phyloP scores from a whole-genome alignment of 2,888 invertebrate genomes.

The Apoderus coryli region DNA sequence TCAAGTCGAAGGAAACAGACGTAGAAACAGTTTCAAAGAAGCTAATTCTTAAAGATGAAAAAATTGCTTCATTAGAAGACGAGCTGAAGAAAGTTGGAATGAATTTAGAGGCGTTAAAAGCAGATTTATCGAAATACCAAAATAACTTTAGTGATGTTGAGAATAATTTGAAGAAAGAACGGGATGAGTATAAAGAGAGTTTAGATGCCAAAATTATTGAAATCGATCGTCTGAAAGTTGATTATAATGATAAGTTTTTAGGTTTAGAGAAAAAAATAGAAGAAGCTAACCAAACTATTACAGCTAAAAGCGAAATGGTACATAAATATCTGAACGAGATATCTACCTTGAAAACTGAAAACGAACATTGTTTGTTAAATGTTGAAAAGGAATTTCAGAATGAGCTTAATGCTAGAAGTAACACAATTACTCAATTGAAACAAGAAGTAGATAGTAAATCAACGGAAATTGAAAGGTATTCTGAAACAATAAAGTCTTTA shows the following conservation, averaged over 20 bases:
- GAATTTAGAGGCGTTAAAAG: slow-evolving; percentile 22
- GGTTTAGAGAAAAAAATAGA: slow-evolving; percentile 20
- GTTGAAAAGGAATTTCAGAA: too few species aligned
- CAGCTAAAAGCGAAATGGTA: slow-evolving; percentile 14
- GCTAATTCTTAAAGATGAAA: slow-evolving; percentile 22
- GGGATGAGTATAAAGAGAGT: slow-evolving; percentile 27
- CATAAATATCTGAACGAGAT: slow-evolving; percentile 14
- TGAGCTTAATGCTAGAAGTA: too few species aligned
- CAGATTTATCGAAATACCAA: slow-evolving; percentile 29
- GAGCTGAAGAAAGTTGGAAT: slow-evolving; percentile 27
- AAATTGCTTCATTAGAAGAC: slow-evolving; percentile 26
- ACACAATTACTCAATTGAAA: slow-evolving; percentile 34
- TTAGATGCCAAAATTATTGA: slow-evolving; percentile 28
- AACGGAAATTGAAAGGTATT: slow-evolving; percentile 13
- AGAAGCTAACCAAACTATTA: slow-evolving; percentile 30
- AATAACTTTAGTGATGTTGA: slow-evolving; percentile 26
- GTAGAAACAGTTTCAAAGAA: slow-evolving; percentile 5
- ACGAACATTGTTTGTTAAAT: too few species aligned
- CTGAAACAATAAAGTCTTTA: too few species aligned
- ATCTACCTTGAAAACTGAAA: slow-evolving; percentile 11
- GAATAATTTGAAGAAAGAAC: slow-evolving; percentile 24
- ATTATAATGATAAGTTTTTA: too few species aligned
- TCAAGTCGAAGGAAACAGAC: too few species aligned
- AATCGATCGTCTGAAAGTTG: slow-evolving; percentile 28
- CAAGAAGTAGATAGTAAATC: slow-evolving; percentile 9